Base-by-base conservation (phyloP, 1,140 invertebrate genomes). In the Triops cancriformis region DNA sequence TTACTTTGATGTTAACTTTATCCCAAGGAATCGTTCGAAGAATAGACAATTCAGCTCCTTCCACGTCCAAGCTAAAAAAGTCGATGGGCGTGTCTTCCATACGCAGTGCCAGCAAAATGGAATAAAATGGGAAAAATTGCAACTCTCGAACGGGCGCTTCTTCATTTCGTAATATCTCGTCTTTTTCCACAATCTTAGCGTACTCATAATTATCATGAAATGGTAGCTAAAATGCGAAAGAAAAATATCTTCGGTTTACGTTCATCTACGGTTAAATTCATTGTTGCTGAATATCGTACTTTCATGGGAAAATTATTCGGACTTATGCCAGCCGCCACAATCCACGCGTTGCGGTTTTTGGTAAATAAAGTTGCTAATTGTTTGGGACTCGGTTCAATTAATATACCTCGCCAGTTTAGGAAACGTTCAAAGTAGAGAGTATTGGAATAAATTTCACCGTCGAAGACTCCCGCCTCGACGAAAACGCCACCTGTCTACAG, bases 21-120 rank as follows among this genome's bases (percentile, higher is more conserved):
- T 73, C 26, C 27, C 42, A 74, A 7, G 84, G 83, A 77, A 85
- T 83, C 1, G 83, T 84, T 72, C 80, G 77, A 9, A 85, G 78
- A 37, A 85, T 83, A 11, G 73, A 73, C 23, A 84, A 73, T 79
- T 85, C 84, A 26, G 78, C 78, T 26, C 84, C 84, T 76, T 84
- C 83, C 26, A 85, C 80, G 75, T 85, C 84, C 18, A 85, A 80
- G 77, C 82, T 83, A 72, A 84, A 83, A 77, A 82, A 85, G 79
- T 85, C 84, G 6, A 85, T 77, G 23, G 79, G 80, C 26, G 82
- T 82, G 27, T 79, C 78, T 81, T 91, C 91, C 27, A 74, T n/a
- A 75, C 83, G 81, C 12, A 84, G 73, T 12, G 84, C 84, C n/a
- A 83, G 75, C 26, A 84, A 79, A 26, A 84, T 77, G 23, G 84